Conservation (phyloP, 2,797 vertebrate genomes). For the Coluber constrictor region DNA sequence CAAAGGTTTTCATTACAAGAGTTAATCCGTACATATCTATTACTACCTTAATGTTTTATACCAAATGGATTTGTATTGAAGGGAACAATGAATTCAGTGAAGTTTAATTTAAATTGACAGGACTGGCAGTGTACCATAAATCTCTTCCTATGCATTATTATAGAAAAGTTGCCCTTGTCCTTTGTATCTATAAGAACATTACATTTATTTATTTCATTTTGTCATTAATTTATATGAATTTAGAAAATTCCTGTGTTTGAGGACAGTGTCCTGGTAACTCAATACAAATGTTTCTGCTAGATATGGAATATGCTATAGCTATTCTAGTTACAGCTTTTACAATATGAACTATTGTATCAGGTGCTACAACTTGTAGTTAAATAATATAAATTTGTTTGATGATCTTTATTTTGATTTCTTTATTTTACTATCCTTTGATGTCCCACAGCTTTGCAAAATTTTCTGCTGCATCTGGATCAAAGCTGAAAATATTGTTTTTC, state of each 20-base stretch:
- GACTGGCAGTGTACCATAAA: neutral
- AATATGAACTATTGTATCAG: neutral
- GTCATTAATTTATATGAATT: neutral
- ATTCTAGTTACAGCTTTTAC: neutral
- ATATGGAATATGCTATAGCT: neutral
- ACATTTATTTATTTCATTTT: neutral
- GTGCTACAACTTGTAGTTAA: neutral
- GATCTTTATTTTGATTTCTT: neutral
- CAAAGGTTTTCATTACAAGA: neutral
- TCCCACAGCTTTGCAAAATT: neutral
- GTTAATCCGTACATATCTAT: neutral
- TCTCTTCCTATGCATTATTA: neutral
- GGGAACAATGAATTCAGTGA: neutral
- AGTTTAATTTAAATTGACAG: neutral
- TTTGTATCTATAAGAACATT: neutral
- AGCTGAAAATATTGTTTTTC: neutral
- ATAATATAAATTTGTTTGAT: neutral
- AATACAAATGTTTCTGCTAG: neutral
- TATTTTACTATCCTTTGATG: neutral
- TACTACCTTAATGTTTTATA: neutral
- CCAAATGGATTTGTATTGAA: neutral
- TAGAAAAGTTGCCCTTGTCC: neutral
- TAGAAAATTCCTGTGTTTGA: neutral
- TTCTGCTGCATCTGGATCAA: neutral
- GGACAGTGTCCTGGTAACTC: neutral